These are phyloP conservation scores for Ptychadena robeensis DNA, from an alignment of 2,797 vertebrate species.

Conservation along the genomic window DNA sequence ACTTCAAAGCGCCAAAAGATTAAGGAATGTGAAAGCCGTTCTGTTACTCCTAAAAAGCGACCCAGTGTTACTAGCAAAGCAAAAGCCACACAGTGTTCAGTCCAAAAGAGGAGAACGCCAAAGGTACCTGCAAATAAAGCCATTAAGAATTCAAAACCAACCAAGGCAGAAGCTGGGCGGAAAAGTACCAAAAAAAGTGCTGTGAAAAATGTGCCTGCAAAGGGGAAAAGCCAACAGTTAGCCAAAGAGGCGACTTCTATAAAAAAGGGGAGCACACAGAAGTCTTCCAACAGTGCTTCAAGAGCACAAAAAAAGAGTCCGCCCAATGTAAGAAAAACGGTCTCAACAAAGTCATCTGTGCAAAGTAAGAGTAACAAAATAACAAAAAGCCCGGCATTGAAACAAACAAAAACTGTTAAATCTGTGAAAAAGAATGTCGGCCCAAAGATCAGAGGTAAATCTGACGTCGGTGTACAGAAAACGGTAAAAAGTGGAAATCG, in stretches of 20 bases:
- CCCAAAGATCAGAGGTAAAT: neutral
- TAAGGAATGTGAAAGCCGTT: constrained; percentile 66
- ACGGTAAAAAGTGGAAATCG: constrained; percentile 58
- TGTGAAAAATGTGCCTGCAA: constrained; percentile 50
- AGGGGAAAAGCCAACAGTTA: constrained; percentile 52
- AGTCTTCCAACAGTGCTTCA: constrained; percentile 57
- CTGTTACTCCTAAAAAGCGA: constrained; percentile 69
- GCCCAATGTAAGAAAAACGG: constrained; percentile 42
- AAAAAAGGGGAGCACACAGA: constrained; percentile 61
- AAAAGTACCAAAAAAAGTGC: constrained; percentile 61
- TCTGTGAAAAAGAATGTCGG: constrained; percentile 54
- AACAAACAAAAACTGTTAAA: constrained; percentile 53
- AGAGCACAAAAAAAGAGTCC: constrained; percentile 43
- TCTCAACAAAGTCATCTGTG: constrained; percentile 59
- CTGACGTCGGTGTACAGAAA: constrained; percentile 61
- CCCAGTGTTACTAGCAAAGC: constrained; percentile 74
- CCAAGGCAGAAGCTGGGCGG: constrained; percentile 58
- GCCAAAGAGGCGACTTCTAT: constrained; percentile 55
- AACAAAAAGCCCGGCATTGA: constrained; percentile 49
- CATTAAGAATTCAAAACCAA: constrained; percentile 50
- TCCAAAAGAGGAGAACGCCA: constrained; percentile 70
- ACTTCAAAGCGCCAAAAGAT: constrained; percentile 75
- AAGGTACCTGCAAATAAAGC: constrained; percentile 70
- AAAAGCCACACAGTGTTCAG: constrained; percentile 63
- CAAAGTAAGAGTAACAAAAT: constrained; percentile 59